Evolutionary conservation across 2,888 invertebrate genomes (phyloP).

Genomic region (Cordilura impudica): DNA sequence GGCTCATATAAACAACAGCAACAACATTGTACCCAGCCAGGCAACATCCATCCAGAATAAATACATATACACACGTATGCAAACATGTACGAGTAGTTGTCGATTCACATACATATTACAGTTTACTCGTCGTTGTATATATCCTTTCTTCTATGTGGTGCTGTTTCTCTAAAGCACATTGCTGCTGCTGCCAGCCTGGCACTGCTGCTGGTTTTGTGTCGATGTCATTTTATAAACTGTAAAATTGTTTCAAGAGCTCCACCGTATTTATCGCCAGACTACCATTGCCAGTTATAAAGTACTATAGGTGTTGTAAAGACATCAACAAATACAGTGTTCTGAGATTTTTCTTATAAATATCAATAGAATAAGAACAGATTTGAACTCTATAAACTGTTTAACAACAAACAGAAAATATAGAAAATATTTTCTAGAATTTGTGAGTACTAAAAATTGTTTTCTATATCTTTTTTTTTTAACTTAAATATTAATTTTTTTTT

Average conservation of each 20-base stretch:
- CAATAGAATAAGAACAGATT: not conserved
- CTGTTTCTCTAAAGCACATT: not conserved
- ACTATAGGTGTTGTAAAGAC: conserved; percentile 68
- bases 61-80: not conserved
- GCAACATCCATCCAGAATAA: conserved; percentile 6
- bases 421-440: too few species aligned
- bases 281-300: conserved; percentile 66
- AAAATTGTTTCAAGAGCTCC: conserved; percentile 33
- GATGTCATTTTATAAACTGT: conserved; percentile 40
- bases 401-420: not conserved
- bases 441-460: not conserved
- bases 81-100: not conserved
- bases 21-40: not conserved
- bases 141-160: not conserved
- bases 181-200: conserved; percentile 6
- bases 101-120: not conserved
- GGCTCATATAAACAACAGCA: conserved; percentile 10
- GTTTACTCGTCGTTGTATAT: not conserved
- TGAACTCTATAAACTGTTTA: not conserved
- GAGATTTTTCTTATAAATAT: conserved; percentile 2
- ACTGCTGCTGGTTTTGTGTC: conserved; percentile 8
- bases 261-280: conserved; percentile 40
- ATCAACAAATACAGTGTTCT: conserved; percentile 37
- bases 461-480: not conserved
- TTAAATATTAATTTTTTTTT: not conserved